Evolutionary conservation across 2,888 invertebrate genomes (phyloP).

Genomic region (Thumatha senex): DNA sequence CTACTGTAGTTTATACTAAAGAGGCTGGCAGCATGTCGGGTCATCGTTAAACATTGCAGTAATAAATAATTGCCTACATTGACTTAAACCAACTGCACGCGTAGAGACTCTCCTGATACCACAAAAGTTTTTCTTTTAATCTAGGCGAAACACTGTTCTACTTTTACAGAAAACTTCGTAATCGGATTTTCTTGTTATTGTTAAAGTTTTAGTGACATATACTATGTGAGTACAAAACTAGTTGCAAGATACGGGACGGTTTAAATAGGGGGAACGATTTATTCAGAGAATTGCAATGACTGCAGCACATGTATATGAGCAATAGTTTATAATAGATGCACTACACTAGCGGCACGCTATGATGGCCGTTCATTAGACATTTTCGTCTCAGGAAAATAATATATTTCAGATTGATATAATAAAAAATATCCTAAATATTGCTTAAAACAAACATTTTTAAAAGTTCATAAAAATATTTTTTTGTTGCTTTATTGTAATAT

Average conservation of each 20-base stretch:
- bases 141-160: slow-evolving; percentile 4
- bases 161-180: slow-evolving; percentile 5
- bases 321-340: no score
- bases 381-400: no score
- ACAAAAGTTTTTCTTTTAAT: slow-evolving; percentile 16
- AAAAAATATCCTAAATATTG: no score
- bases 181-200: not conserved
- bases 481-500: no score
- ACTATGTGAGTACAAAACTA: not conserved
- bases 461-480: no score
- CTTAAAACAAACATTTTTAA: no score
- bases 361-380: no score
- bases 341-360: no score
- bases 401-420: no score
- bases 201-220: not conserved
- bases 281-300: no score
- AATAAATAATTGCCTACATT: slow-evolving; percentile 29
- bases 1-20: slow-evolving; percentile 3
- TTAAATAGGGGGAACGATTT: no score
- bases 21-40: slow-evolving; percentile 24
- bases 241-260: not conserved
- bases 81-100: slow-evolving; percentile 28
- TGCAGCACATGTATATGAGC: no score
- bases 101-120: slow-evolving; percentile 26
- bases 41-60: slow-evolving; percentile 28